phyloP scores from a whole-genome alignment of 1,140 invertebrate genomes.

The Apis cerana region DNA sequence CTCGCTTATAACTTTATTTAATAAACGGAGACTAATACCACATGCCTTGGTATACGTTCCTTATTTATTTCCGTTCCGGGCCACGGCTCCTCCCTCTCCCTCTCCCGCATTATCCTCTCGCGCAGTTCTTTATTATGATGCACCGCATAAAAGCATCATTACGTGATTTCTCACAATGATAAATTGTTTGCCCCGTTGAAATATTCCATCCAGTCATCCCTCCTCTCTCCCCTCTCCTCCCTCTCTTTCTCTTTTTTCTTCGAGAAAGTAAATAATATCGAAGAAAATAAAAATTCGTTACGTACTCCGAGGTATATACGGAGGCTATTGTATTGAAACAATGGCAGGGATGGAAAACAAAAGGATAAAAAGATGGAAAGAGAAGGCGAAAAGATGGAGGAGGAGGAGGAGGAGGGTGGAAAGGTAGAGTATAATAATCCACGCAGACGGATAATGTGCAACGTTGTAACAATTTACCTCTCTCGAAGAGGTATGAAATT shows the following conservation, averaged over 20 bases:
- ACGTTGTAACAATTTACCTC: conserved; percentile 44
- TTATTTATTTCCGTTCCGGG: conserved; percentile 27
- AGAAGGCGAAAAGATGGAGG: background rate
- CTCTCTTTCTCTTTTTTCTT: background rate
- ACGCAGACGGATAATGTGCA: conserved; percentile 24
- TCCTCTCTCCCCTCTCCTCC: background rate
- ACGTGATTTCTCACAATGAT: conserved; percentile 48
- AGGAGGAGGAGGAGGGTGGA: background rate
- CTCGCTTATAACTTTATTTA: conserved; percentile 9
- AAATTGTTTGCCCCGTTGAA: conserved; percentile 30
- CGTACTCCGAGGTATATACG: conserved; percentile 26
- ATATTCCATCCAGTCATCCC: background rate
- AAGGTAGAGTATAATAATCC: conserved; percentile 43
- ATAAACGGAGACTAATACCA: conserved; percentile 29
- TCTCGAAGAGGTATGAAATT: conserved; percentile 29
- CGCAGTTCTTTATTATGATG: conserved; percentile 24
- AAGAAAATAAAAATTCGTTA: conserved; percentile 48
- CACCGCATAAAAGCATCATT: conserved; percentile 45
- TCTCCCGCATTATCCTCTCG: conserved; percentile 13
- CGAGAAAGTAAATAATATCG: conserved; percentile 26
- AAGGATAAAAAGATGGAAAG: conserved; percentile 7
- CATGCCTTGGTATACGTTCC: background rate
- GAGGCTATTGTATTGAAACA: conserved; percentile 41
- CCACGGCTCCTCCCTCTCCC: background rate
- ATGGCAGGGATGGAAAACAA: conserved; percentile 13